Conservation (phyloP, 2,113 vertebrate species). For the Uropsilus gracilis region DNA sequence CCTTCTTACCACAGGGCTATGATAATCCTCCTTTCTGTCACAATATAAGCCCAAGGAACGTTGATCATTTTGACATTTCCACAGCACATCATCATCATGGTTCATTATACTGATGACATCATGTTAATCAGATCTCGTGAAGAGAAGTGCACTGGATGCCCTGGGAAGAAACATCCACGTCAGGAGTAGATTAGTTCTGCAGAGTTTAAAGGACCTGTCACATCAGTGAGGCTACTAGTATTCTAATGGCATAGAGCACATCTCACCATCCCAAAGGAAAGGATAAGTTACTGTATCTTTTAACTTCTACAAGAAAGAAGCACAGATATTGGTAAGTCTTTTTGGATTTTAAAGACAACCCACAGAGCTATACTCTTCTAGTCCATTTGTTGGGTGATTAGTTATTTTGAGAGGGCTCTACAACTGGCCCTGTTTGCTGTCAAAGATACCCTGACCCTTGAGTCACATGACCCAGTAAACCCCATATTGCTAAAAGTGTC, state of each 20-base stretch:
- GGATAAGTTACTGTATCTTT: not conserved
- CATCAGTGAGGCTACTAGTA: not conserved
- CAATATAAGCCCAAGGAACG: not conserved
- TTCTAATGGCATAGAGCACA: not conserved
- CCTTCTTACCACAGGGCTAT: not conserved
- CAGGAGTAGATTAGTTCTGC: not conserved
- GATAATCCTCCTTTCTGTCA: constrained; percentile 32
- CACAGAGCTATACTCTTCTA: not conserved
- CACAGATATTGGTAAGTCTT: not conserved
- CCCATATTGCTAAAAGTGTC: not conserved
- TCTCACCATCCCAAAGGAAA: not conserved
- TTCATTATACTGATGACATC: not conserved
- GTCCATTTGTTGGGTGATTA: not conserved
- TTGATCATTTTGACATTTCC: constrained; percentile 13
- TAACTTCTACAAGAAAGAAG: not conserved
- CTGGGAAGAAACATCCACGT: not conserved
- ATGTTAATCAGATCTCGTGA: not conserved
- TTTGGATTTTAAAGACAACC: not conserved
- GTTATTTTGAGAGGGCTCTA: not conserved
- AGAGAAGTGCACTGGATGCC: not conserved
- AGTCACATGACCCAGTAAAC: not conserved
- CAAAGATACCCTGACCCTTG: not conserved
- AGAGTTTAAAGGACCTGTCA: not conserved
- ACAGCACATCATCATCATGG: not conserved
- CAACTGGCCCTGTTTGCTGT: not conserved